Evolutionary conservation across 2,888 invertebrate genomes (phyloP).

Genomic region (Pegoplata infirma): DNA sequence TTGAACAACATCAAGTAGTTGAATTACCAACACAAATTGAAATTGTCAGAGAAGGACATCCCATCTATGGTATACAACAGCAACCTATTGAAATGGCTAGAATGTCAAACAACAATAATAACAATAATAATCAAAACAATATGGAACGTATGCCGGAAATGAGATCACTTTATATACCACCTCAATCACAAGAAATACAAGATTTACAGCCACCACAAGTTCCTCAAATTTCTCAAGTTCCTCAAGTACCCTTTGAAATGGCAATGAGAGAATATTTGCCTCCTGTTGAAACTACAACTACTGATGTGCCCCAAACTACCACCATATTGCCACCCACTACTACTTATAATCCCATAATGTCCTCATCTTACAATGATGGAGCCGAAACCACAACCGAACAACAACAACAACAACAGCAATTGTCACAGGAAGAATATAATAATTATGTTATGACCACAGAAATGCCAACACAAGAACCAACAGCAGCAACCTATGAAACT

Average conservation of each 20-base stretch:
- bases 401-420: not conserved
- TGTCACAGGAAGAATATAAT: not conserved
- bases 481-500: constrained; percentile 38
- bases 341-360: not conserved
- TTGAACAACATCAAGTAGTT: constrained; percentile 70
- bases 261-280: constrained; percentile 66
- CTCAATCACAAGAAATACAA: constrained; percentile 46
- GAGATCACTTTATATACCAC: constrained; percentile 46
- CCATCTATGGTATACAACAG: constrained; percentile 25
- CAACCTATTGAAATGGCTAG: constrained; percentile 18
- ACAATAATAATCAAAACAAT: not conserved
- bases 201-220: constrained; percentile 27
- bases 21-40: constrained; percentile 72
- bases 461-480: constrained; percentile 26
- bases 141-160: not conserved
- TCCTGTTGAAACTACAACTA: constrained; percentile 52
- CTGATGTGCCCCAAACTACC: constrained; percentile 12
- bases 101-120: not conserved
- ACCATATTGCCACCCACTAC: not conserved
- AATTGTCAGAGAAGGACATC: constrained; percentile 64
- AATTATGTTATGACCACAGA: constrained; percentile 11
- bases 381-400: constrained; percentile 4
- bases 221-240: no score
- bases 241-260: constrained; percentile 45
- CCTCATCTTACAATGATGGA: not conserved